Evolutionary conservation across 2,888 invertebrate genomes (phyloP), one percentile per base, ranked within the genome.

Genomic region (Ceramica pisi): DNA sequence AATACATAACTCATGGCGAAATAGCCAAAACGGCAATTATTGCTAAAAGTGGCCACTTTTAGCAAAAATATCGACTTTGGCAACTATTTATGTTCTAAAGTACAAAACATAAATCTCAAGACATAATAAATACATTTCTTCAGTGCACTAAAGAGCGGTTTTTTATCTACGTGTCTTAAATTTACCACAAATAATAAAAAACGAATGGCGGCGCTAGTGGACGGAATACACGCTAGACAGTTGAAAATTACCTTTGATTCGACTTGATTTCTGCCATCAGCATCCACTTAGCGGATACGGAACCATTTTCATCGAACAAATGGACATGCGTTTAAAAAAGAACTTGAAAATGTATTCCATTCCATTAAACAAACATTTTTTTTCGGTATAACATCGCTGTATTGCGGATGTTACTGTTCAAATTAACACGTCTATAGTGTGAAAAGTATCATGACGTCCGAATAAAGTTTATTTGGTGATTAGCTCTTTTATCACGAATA

Each of bases 371-470:
- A 21, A 65, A 12, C 21, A 3, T 31, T 44, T 21, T 44, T 21
- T 31, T 60, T 31, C 3, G 9, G 2, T 21, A 10, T 21, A n/a
- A 0, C 1, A 10, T n/a, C 14, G 6, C n/a, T 14, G 19, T 2
- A 8, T 26, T 9, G 6, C 66, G 48, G 55, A 66, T 56, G 16
- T 72, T 56, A 23, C 23, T n/a, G 12, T 31, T 31, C 4, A 41
- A 71, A 75, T 72, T 72, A 48, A 75, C 71, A 75, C 53, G 6
- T 31, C 2, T 10, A 21, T n/a, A 10, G 31, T 41, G 55, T n/a
- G 21, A 65, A 55, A 31, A 41, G 21, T 19, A n/a, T n/a, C 8
- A 26, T 55, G 75, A 71, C 51, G 75, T 48, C 2, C 1, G 2
- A 10, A 51, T 35, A 48, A 19, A 46, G 26, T 69, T 69, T 38